Evolutionary conservation across 2,113 vertebrate species (phyloP).

Genomic region (Hystrix cristata): DNA sequence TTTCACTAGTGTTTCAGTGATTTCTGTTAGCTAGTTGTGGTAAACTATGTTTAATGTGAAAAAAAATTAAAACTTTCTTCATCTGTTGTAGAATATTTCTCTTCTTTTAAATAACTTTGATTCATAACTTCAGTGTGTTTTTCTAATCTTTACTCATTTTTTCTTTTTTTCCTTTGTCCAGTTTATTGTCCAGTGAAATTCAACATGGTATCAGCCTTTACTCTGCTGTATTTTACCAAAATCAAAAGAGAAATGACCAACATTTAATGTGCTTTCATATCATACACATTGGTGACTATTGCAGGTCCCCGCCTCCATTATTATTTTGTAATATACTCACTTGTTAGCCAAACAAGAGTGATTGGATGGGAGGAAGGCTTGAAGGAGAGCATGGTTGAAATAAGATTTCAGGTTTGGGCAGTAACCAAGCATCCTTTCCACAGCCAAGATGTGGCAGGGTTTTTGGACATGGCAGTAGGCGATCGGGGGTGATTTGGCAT

Average conservation of each 20-base stretch:
- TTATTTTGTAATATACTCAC: background rate
- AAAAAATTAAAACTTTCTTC: conserved; percentile 75
- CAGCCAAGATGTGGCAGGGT: background rate
- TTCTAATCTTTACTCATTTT: conserved; percentile 26
- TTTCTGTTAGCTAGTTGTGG: conserved; percentile 75
- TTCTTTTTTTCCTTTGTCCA: background rate
- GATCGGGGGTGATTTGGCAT: background rate
- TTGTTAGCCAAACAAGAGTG: background rate
- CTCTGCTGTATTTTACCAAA: conserved; percentile 9
- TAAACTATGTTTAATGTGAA: conserved; percentile 69
- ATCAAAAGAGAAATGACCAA: background rate
- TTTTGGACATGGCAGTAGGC: background rate
- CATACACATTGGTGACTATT: background rate
- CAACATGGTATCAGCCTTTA: background rate
- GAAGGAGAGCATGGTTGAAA: background rate
- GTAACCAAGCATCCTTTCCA: background rate
- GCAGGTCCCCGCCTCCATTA: background rate
- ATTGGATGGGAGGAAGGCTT: background rate
- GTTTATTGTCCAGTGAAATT: conserved; percentile 11
- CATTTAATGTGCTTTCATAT: background rate
- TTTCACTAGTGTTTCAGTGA: conserved; percentile 52
- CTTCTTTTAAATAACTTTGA: conserved; percentile 60
- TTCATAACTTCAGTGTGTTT: conserved; percentile 12
- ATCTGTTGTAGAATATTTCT: conserved; percentile 68
- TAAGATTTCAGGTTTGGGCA: background rate